phyloP scores from a whole-genome alignment of 2,113 vertebrate genomes.

The Pterophyllum scalare region DNA sequence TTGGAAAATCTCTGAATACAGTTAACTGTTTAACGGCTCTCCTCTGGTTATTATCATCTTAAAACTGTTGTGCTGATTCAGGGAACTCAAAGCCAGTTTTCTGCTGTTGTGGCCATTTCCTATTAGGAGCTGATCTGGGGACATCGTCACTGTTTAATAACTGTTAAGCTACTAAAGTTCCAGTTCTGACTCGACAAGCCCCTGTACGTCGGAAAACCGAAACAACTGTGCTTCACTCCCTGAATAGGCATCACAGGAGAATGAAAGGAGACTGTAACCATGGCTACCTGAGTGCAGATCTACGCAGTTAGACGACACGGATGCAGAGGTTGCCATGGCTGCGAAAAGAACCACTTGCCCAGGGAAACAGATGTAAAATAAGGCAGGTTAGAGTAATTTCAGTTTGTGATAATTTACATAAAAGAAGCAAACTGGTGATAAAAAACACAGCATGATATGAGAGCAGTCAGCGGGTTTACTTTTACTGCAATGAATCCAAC shows the following conservation, averaged over 20 bases:
- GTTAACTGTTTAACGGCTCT: neutral
- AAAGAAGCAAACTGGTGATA: neutral
- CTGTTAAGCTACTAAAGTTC: too few relatives aligned
- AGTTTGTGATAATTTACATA: slow-evolving; percentile 16
- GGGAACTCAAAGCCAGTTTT: neutral
- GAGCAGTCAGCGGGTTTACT: neutral
- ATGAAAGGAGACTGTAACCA: slow-evolving; percentile 68
- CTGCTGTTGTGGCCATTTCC: neutral
- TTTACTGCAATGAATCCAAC: neutral
- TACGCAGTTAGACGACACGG: slow-evolving; percentile 55
- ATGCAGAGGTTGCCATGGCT: slow-evolving; percentile 70
- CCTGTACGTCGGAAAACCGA: neutral
- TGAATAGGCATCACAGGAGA: slow-evolving; percentile 43
- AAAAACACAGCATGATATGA: neutral
- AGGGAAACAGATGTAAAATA: slow-evolving; percentile 40
- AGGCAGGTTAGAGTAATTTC: slow-evolving; percentile 11
- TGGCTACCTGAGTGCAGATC: slow-evolving; percentile 69
- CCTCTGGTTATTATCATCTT: neutral
- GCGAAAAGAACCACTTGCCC: slow-evolving; percentile 49
- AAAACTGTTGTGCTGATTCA: neutral
- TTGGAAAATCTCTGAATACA: neutral
- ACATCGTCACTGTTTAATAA: neutral
- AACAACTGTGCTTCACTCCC: slow-evolving; percentile 30
- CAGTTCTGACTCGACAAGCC: neutral
- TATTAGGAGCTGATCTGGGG: neutral